phyloP scores from a whole-genome alignment of 2,797 vertebrate genomes.

The Neoniphon sammara region DNA sequence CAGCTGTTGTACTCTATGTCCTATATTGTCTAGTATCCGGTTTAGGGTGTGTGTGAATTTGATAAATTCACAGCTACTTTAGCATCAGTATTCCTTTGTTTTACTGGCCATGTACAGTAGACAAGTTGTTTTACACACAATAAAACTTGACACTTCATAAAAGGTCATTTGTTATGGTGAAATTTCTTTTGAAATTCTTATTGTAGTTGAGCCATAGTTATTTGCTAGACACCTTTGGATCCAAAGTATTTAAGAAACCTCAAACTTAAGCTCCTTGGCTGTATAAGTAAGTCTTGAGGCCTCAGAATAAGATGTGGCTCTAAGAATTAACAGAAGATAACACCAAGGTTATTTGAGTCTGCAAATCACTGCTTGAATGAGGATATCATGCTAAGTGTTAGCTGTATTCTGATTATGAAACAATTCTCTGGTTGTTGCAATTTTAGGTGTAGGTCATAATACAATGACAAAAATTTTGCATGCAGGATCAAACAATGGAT shows the following conservation, averaged over 20 bases:
- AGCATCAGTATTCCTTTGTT: not conserved
- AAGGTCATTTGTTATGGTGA: not conserved
- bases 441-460: not conserved
- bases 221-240: constrained; percentile 1
- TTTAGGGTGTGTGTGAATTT: constrained; percentile 5
- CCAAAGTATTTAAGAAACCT: not conserved
- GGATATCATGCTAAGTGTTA: constrained; percentile 7
- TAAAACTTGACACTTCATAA: not conserved
- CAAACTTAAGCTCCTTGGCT: not conserved
- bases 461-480: not conserved
- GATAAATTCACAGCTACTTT: constrained; percentile 8
- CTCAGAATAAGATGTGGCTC: not conserved
- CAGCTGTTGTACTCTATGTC: constrained; percentile 6
- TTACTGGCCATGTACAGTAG: not conserved
- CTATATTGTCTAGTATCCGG: not conserved
- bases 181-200: constrained; percentile 9
- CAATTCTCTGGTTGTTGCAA: not conserved
- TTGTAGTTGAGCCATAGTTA: too few species aligned
- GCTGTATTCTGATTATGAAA: not conserved
- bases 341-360: constrained; percentile 1
- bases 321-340: not conserved
- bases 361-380: constrained; percentile 39
- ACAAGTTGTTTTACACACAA: constrained; percentile 9
- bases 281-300: not conserved
- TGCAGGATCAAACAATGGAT: not conserved